These are phyloP conservation scores for Bucco capensis DNA, from an alignment of 2,113 vertebrate genomes.

Conservation along the genomic window DNA sequence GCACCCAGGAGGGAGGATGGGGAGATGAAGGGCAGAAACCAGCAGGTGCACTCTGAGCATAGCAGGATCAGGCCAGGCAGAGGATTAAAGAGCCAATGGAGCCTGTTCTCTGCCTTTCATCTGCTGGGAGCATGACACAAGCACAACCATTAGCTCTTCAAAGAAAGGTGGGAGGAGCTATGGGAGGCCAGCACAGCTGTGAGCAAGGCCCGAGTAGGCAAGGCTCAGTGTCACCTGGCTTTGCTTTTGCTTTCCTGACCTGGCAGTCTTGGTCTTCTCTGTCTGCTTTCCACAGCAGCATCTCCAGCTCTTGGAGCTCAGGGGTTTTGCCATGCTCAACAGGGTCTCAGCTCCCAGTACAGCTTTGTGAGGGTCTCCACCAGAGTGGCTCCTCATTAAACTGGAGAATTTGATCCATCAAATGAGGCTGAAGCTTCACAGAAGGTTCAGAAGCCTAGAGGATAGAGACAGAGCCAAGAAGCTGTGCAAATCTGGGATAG, in stretches of 20 bases:
- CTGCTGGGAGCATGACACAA: neutral
- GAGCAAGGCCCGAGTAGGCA: accelerated
- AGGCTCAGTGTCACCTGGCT: accelerated
- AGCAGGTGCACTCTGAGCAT: neutral
- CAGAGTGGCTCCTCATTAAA: neutral
- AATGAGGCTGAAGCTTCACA: neutral
- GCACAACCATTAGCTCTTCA: slow-evolving; percentile 40
- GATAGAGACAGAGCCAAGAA: neutral
- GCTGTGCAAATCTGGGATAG: neutral
- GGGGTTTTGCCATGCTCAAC: too few relatives aligned
- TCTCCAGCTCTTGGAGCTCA: neutral
- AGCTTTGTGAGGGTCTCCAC: accelerated
- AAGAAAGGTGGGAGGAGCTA: neutral
- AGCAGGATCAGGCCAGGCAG: neutral
- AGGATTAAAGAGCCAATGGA: slow-evolving; percentile 34
- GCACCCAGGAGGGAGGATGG: neutral
- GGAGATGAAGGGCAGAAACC: slow-evolving; percentile 35
- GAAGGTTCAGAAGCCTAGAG: neutral
- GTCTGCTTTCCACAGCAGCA: neutral
- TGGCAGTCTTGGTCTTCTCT: neutral
- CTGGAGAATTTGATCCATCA: neutral
- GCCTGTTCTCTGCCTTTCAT: slow-evolving; percentile 26
- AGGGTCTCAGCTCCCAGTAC: neutral
- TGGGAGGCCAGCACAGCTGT: neutral
- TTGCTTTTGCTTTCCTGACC: neutral